These are phyloP conservation scores for Ophioderma brevispina DNA, from an alignment of 35 echinoderm and acorn worm species.

Conservation along the genomic window DNA sequence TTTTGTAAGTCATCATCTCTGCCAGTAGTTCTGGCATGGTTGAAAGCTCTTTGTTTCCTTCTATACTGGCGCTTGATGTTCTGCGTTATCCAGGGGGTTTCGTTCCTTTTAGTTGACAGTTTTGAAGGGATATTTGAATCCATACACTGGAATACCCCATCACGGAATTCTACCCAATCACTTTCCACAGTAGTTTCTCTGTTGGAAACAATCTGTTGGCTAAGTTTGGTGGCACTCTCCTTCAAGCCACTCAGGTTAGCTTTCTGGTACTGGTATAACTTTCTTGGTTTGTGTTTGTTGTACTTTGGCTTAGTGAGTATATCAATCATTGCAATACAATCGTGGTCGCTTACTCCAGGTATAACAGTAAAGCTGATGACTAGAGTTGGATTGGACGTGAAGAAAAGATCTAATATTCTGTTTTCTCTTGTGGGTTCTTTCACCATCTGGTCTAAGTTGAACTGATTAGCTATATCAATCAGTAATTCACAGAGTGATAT, in stretches of 20 bases:
- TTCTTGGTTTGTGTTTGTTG: not conserved
- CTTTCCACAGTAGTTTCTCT: not conserved
- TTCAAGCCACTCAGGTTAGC: not conserved
- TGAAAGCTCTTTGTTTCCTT: not conserved
- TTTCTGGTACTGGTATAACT: not conserved
- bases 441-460: conserved; percentile 12
- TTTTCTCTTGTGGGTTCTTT: conserved; percentile 3
- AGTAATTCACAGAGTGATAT: not conserved
- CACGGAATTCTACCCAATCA: not conserved
- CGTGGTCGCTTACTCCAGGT: not conserved
- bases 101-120: not conserved
- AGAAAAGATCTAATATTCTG: conserved; percentile 3
- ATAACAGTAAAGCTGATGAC: not conserved
- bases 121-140: not conserved
- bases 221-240: not conserved
- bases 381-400: not conserved
- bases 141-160: not conserved
- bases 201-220: not conserved
- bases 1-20: not conserved
- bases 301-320: not conserved
- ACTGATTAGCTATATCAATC: not conserved
- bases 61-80: not conserved
- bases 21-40: not conserved
- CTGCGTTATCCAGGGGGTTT: not conserved
- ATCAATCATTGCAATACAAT: not conserved